A percentile compares a stretch with the other conserved stretches of the same genome.
Evolutionary conservation across 2,888 invertebrate species (phyloP).

Genomic region (Acrobasis consociella): DNA sequence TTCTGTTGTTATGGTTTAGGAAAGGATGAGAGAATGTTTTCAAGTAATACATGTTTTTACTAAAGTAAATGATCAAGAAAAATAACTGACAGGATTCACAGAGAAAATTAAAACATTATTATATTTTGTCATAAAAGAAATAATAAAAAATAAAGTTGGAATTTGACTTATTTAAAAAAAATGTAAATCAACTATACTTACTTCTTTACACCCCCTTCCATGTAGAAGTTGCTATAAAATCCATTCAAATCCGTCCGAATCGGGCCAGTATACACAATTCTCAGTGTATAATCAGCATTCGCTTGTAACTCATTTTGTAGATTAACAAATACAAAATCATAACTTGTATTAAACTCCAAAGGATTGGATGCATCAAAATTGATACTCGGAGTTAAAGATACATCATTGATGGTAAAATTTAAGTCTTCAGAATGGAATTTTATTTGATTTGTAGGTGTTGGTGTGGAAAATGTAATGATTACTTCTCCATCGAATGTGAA

Average conservation of each 20-base stretch:
- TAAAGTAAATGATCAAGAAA: too few species aligned
- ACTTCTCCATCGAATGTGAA: constrained; percentile 78
- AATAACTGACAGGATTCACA: too few species aligned
- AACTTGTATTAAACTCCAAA: constrained; percentile 56
- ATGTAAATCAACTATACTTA: constrained; percentile 50
- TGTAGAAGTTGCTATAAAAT: constrained; percentile 84
- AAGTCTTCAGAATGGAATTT: constrained; percentile 69
- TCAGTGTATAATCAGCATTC: constrained; percentile 67
- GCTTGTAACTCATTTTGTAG: constrained; percentile 57
- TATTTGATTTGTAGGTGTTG: constrained; percentile 52
- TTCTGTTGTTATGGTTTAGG: too few species aligned
- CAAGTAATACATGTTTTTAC: too few species aligned
- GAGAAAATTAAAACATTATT: too few species aligned
- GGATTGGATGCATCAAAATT: constrained; percentile 45
- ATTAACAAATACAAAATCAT: constrained; percentile 76
- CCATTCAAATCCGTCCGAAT: constrained; percentile 82
- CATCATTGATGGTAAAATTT: constrained; percentile 46
- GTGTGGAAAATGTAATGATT: constrained; percentile 60
- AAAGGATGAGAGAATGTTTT: too few species aligned
- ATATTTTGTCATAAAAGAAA: too few species aligned
- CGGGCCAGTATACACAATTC: constrained; percentile 78
- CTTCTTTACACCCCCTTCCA: constrained; percentile 74
- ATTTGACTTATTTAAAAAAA: too few species aligned
- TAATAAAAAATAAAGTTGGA: too few species aligned
- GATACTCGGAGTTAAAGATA: constrained; percentile 46